Evolutionary conservation across 2,113 vertebrate species (phyloP).

Genomic region (Phylloscopus trochilus): DNA sequence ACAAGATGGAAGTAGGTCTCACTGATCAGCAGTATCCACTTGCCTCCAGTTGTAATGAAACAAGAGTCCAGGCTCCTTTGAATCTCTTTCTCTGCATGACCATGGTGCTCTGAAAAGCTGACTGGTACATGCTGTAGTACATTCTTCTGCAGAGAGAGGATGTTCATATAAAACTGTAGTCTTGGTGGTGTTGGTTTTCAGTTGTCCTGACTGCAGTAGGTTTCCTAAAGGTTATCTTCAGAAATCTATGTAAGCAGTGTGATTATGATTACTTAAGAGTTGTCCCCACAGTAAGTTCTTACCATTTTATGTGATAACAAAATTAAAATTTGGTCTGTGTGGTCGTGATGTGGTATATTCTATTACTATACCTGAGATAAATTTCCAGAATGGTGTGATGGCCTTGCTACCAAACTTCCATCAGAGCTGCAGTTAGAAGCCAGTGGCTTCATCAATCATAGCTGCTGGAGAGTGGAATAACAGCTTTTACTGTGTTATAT

Average conservation of each 20-base stretch:
- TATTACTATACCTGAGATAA: background rate
- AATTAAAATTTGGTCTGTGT: background rate
- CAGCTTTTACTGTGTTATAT: background rate
- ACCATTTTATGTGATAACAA: background rate
- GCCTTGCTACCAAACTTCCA: background rate
- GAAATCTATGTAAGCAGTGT: background rate
- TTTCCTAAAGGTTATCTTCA: background rate
- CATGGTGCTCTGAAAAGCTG: background rate
- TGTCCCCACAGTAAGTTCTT: background rate
- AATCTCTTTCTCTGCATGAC: rapidly evolving
- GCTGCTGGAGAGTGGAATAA: background rate
- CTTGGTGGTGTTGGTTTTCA: background rate
- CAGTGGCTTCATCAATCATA: background rate
- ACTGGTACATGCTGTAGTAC: too few relatives aligned
- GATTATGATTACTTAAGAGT: background rate
- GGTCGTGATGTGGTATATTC: background rate
- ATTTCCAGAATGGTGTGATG: background rate
- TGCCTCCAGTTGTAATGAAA: background rate
- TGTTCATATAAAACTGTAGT: background rate
- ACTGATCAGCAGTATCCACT: background rate
- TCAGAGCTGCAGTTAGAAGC: background rate
- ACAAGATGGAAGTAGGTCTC: background rate
- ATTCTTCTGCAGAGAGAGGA: background rate
- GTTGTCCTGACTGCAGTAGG: background rate
- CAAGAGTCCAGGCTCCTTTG: background rate